Percentiles rank a stretch among this genome's conserved stretches.
Conservation (phyloP, 2,113 vertebrate species). For the Piprites chloris region DNA sequence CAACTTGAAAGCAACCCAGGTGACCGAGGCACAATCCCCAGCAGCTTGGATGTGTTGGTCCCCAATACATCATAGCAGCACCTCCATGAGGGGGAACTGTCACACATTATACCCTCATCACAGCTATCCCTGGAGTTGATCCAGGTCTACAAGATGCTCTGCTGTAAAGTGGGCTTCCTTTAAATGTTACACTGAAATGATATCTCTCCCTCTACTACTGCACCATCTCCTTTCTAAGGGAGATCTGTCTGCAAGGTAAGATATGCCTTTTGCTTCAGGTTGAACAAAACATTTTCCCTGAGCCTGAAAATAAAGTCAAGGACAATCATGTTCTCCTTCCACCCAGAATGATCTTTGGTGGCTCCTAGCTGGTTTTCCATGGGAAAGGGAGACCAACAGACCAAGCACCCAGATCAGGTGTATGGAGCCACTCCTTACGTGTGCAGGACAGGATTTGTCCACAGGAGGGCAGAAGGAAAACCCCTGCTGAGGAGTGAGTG, state of each 20-base stretch:
- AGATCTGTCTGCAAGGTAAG: not conserved
- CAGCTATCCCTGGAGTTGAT: fast-evolving
- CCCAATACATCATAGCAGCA: not conserved
- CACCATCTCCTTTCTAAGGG: not conserved
- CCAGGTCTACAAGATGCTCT: not conserved
- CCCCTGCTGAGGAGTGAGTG: not conserved
- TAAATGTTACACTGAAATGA: not conserved
- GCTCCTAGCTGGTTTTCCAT: not conserved
- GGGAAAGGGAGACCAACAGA: not conserved
- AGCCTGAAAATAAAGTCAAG: not conserved
- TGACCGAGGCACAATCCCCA: fast-evolving
- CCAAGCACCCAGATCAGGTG: no score
- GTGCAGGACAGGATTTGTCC: not conserved
- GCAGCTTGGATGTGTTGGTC: fast-evolving
- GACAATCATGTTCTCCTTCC: not conserved
- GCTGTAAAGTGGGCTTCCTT: fast-evolving
- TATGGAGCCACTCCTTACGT: fast-evolving
- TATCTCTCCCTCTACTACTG: not conserved
- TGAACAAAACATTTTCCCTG: not conserved
- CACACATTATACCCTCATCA: fast-evolving
- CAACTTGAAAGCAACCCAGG: not conserved
- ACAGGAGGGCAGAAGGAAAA: not conserved
- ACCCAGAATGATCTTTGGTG: not conserved
- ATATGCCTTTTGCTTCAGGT: fast-evolving
- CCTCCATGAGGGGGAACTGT: not conserved